Evolutionary conservation across 92 coral and sea anemone species (phyloP).

Genomic region (Hydrozoanthus gracilis): DNA sequence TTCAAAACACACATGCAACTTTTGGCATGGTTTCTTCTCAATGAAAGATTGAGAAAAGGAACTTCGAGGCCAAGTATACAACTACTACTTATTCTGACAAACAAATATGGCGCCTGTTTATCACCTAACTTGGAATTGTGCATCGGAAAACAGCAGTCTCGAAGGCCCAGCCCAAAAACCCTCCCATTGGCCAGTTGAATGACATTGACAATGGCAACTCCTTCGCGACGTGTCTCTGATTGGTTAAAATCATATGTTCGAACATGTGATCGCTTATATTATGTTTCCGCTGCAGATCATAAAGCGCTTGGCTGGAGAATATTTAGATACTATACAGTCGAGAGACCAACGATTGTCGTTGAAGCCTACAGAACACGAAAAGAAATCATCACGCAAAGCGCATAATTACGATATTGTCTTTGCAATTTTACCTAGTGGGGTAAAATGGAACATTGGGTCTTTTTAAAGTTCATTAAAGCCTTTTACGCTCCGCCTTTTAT

Average conservation of each 20-base stretch:
- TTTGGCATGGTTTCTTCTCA: neutral
- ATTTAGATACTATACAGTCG: too few relatives aligned
- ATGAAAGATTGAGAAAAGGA: neutral
- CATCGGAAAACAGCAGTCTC: neutral
- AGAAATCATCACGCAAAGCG: too few relatives aligned
- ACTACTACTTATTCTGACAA: conserved; percentile 22
- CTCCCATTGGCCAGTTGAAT: conserved; percentile 14
- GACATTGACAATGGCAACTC: conserved; percentile 11
- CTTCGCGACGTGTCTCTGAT: neutral
- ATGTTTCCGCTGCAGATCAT: neutral
- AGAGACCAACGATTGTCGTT: too few relatives aligned
- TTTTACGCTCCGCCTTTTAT: too few relatives aligned
- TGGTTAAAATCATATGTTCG: conserved; percentile 31
- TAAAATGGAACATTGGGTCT: too few relatives aligned
- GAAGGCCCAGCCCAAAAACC: conserved; percentile 42
- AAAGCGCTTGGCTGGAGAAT: neutral
- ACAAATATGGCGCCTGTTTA: conserved; percentile 50
- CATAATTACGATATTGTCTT: too few relatives aligned
- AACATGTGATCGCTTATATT: conserved; percentile 32
- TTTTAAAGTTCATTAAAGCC: too few relatives aligned
- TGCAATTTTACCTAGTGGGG: too few relatives aligned
- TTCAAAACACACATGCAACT: conserved; percentile 9
- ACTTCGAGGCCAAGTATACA: conserved; percentile 4
- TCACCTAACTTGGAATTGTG: conserved; percentile 18
- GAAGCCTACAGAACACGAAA: neutral